phyloP scores from a whole-genome alignment of 2,797 vertebrate genomes.

The Tangara arthus region DNA sequence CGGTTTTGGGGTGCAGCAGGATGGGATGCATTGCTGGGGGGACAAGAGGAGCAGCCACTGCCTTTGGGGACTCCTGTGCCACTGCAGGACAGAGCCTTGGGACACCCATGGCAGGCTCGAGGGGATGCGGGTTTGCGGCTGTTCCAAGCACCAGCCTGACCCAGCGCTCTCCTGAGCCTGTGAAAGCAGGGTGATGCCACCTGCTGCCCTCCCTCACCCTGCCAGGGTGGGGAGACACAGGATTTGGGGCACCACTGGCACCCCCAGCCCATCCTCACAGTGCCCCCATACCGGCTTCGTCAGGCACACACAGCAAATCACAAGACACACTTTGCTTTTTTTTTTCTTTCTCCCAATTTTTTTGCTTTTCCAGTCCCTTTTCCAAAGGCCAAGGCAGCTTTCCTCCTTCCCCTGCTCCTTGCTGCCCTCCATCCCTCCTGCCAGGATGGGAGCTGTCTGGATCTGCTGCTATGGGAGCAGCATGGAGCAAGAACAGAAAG shows the following conservation, averaged over 20 bases:
- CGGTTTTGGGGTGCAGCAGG: neutral
- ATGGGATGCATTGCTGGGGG: neutral
- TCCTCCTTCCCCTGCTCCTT: neutral
- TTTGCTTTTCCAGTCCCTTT: neutral
- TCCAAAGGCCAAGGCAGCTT: neutral
- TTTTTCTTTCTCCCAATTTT: too few relatives aligned
- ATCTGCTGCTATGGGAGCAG: neutral
- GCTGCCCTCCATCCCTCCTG: neutral
- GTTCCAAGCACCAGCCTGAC: neutral
- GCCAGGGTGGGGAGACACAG: too few relatives aligned
- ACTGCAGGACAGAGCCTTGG: neutral
- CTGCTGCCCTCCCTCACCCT: neutral
- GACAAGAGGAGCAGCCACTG: neutral
- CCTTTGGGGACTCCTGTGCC: neutral
- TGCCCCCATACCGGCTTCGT: accelerated
- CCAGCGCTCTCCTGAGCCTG: neutral
- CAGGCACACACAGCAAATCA: accelerated
- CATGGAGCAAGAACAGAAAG: neutral
- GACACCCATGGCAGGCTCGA: accelerated
- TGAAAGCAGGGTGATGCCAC: accelerated
- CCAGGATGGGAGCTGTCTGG: neutral
- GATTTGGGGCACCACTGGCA: neutral
- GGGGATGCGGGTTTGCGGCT: neutral
- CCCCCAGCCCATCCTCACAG: neutral
- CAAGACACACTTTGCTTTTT: neutral